A percentile compares a stretch with the other conserved stretches of the same genome.
Conservation (phyloP, 2,888 invertebrate species). For the Orthosia incerta region DNA sequence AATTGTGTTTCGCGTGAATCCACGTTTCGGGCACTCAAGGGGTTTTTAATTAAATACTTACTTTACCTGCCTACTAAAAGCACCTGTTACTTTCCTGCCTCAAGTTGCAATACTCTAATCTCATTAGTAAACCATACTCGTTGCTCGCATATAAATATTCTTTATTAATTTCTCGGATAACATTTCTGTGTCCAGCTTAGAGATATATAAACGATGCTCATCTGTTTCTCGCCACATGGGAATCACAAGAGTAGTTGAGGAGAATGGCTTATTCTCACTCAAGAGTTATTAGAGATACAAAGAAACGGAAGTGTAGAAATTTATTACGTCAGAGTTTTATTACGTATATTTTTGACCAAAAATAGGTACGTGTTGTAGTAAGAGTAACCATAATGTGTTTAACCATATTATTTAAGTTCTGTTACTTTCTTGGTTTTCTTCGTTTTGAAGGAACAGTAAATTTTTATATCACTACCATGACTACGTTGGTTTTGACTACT, state of each 20-base stretch:
- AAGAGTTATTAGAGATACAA: conserved; percentile 19
- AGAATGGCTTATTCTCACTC: conserved; percentile 38
- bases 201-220: conserved; percentile 40
- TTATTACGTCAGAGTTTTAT: not conserved
- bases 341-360: not conserved
- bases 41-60: too few species aligned
- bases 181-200: conserved; percentile 42
- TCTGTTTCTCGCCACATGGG: conserved; percentile 50
- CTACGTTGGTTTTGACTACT: too few species aligned
- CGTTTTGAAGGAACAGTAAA: too few species aligned
- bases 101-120: not conserved
- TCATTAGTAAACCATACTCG: conserved; percentile 1
- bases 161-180: conserved; percentile 27
- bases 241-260: conserved; percentile 13
- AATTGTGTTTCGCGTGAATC: too few species aligned
- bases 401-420: not conserved
- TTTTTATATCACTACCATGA: too few species aligned
- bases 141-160: conserved; percentile 14
- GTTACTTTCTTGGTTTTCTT: too few species aligned
- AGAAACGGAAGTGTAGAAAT: not conserved
- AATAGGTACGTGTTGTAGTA: not conserved
- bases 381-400: not conserved
- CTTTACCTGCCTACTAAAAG: not conserved
- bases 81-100: not conserved
- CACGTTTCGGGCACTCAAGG: too few species aligned